Evolutionary conservation across 2,888 invertebrate species (phyloP), one percentile per base, ranked within the genome.

Genomic region (Gonocerus acuteangulatus): DNA sequence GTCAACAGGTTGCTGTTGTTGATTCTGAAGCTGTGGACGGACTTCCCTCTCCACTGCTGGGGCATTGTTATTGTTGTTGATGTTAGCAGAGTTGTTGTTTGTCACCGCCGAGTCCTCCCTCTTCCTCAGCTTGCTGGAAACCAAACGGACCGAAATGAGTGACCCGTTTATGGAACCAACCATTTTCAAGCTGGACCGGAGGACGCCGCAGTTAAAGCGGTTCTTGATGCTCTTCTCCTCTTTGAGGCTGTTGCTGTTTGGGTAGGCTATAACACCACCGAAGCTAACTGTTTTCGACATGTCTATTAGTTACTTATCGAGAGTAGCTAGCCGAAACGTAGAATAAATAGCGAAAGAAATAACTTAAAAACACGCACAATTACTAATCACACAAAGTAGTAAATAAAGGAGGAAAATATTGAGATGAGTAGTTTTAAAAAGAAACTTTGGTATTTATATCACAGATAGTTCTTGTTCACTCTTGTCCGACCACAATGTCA

Each of bases 111-210:
- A 82, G 74, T 88, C 89, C 77, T 89, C 89, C 70, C 89, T 82
- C 78, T 89, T 89, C 73, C 88, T 82, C 78, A 89, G 82, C 80
- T 89, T 89, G 78, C 88, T 89, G 83, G 88, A 88, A 78, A 89
- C 89, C 84, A 89, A 85, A 79, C 89, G 89, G 76, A 89, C 86
- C 76, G 89, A 87, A 78, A 87, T 86, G 84, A 89, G 83, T 74
- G 87, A 87, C 15, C 68, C 64, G 76, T 86, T 87, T 78, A 87
- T 87, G 78, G 83, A 87, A 77, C 88, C 88, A 88, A 89, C 88
- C 73, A 81, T 83, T 73, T 65, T 68, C 62, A 69, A 63, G 59
- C 69, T 69, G 47, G 67, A 68, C 47, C 69, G 66, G 19, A 69
- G 63, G 42, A 66, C 67, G 44, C 69, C 68, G 60, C 68, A 69